Evolutionary conservation across 2,113 vertebrate species (phyloP).

Genomic region (Macroglossus sobrinus): DNA sequence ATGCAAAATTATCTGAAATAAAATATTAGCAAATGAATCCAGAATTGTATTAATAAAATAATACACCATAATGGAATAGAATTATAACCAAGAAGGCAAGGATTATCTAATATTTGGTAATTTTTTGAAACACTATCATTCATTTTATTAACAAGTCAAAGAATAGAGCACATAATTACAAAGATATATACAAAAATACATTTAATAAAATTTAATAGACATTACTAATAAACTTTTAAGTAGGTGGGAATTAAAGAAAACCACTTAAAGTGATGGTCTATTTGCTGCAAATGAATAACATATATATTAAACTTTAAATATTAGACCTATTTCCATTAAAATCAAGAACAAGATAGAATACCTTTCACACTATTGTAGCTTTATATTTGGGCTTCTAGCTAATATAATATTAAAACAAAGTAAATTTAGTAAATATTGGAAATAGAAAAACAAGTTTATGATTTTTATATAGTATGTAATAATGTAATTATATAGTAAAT

Average conservation of each 20-base stretch:
- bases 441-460: not conserved
- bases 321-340: not conserved
- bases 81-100: not conserved
- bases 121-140: not conserved
- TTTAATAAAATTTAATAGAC: not conserved
- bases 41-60: not conserved
- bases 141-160: not conserved
- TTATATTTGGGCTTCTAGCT: not conserved
- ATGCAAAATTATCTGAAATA: not conserved
- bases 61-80: not conserved
- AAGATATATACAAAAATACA: not conserved
- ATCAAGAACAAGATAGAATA: not conserved
- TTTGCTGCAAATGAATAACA: not conserved
- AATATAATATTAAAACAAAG: not conserved
- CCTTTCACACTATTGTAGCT: not conserved
- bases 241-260: not conserved
- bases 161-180: not conserved
- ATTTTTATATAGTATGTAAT: not conserved
- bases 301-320: not conserved
- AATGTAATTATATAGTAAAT: not conserved
- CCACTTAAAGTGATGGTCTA: not conserved
- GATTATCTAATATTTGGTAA: not conserved
- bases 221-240: not conserved
- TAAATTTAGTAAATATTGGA: not conserved
- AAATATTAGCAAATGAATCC: not conserved